Conservation (phyloP, 1,140 invertebrate genomes). For the Drosophila nigrodunni region DNA sequence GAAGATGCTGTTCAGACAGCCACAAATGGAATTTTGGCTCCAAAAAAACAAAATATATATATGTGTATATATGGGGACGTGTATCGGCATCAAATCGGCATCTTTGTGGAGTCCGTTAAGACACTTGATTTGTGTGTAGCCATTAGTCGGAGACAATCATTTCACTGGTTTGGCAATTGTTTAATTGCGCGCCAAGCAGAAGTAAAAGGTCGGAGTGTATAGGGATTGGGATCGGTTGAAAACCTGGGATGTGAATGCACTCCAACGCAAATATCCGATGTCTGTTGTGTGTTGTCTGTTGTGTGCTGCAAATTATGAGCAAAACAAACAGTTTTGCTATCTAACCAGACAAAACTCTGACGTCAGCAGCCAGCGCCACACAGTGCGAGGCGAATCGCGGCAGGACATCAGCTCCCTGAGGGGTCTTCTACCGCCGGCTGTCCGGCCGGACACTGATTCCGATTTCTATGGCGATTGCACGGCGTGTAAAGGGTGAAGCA, state of each 20-base stretch:
- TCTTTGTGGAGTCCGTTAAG: conserved; percentile 40
- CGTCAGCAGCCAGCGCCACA: conserved; percentile 52
- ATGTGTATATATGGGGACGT: conserved; percentile 36
- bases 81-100: conserved; percentile 13
- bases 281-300: conserved; percentile 39
- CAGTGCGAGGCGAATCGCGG: conserved; percentile 47
- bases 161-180: conserved; percentile 20
- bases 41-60: too few relatives aligned
- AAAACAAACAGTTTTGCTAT: conserved; percentile 57
- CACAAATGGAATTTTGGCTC: conserved; percentile 54
- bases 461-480: conserved; percentile 54
- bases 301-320: conserved; percentile 55
- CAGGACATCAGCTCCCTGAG: conserved; percentile 72
- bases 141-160: conserved; percentile 28
- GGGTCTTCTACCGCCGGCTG: conserved; percentile 33
- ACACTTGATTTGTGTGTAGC: conserved; percentile 59
- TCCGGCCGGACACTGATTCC: conserved; percentile 57
- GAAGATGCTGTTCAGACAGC: conserved; percentile 54
- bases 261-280: conserved; percentile 34
- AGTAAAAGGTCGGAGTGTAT: not conserved
- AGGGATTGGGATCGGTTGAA: not conserved
- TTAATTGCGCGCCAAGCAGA: conserved; percentile 37
- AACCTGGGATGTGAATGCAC: conserved; percentile 39
- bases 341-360: conserved; percentile 50
- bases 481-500: conserved; percentile 72